Base-by-base conservation (phyloP, 1,140 invertebrate genomes). In the Thrips palmi region DNA sequence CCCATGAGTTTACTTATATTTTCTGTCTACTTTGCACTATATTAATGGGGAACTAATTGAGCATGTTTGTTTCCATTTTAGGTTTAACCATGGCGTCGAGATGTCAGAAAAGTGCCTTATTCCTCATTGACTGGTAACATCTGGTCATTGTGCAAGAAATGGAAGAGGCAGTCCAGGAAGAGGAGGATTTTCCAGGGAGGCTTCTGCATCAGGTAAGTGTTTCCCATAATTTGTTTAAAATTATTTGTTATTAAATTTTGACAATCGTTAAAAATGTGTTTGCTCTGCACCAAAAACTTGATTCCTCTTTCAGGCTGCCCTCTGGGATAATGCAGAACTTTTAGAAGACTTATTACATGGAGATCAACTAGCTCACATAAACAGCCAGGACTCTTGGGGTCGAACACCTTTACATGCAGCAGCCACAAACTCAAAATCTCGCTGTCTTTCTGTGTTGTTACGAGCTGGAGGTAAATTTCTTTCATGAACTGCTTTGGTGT, bases 311-410 rank as follows among this genome's bases (percentile, higher is more conserved):
- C 49, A 85, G 70, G 84, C 84, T 12, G 83, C 85, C 3, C 55
- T 92, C 15, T 93, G 84, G 82, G 83, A 91, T 56, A 91, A 91
- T 54, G 71, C 76, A 8, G 86, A 91, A 50, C 62, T 92, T 1
- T 58, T 91, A 19, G 71, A 77, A 53, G 86, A 89, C 58, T 58
- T 93, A 22, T 49, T 93, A 2, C 64, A 72, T 36, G 80, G 75
- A 2, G 77, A 78, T 21, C 66, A 78, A 46, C 55, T 67, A 19
- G 55, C 60, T n/a, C 67, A 72, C 31, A 71, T 85, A 12, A 76
- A 88, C 56, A 71, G 70, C 33, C 67, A 70, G 38, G 83, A 88
- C 54, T 68, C 70, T 2, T 79, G 71, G 68, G 80, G 81, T 0
- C 57, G 83, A 11, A 84, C 79, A 8, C 71, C 81, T 0, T 59